These are phyloP conservation scores for Gryon sp. DNA, from an alignment of 1,140 invertebrate species.

Conservation along the genomic window DNA sequence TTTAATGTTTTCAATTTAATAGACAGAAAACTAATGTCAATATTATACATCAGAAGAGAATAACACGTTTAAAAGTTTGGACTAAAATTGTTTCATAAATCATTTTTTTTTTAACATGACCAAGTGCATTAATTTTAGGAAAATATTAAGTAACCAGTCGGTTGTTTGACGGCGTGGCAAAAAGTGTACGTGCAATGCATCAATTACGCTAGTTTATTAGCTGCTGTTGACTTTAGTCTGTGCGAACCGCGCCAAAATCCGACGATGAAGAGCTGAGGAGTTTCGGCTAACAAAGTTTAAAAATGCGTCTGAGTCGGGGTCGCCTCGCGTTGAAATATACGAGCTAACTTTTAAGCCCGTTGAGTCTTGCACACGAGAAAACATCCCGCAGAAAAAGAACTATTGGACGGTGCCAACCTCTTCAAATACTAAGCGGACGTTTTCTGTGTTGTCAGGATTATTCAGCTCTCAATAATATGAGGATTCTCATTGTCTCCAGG, in stretches of 20 bases:
- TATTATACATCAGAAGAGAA: no score
- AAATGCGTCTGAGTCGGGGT: constrained; percentile 29
- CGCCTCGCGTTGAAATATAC: constrained; percentile 33
- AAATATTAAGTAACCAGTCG: constrained; percentile 17
- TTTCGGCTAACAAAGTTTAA: constrained; percentile 39
- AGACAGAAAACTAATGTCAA: no score
- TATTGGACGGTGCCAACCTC: neutral
- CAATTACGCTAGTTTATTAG: constrained; percentile 39
- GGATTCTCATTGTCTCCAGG: no score
- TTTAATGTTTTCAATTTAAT: no score
- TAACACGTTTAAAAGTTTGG: no score
- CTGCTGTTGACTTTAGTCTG: constrained; percentile 18
- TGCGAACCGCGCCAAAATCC: constrained; percentile 23
- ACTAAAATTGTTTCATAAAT: constrained; percentile 37
- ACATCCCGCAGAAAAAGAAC: constrained; percentile 29
- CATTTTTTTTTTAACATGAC: constrained; percentile 4
- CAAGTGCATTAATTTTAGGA: constrained; percentile 13
- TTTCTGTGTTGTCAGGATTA: constrained; percentile 24
- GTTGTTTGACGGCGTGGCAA: constrained; percentile 3
- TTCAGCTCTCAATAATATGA: constrained; percentile 11
- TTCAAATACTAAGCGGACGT: constrained; percentile 11
- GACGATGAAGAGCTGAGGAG: constrained; percentile 21
- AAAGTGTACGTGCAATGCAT: constrained; percentile 20
- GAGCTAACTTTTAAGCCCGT: constrained; percentile 44
- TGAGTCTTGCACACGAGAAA: constrained; percentile 9